phyloP scores from a whole-genome alignment of 2,797 vertebrate species.

The Chaunax sp. region DNA sequence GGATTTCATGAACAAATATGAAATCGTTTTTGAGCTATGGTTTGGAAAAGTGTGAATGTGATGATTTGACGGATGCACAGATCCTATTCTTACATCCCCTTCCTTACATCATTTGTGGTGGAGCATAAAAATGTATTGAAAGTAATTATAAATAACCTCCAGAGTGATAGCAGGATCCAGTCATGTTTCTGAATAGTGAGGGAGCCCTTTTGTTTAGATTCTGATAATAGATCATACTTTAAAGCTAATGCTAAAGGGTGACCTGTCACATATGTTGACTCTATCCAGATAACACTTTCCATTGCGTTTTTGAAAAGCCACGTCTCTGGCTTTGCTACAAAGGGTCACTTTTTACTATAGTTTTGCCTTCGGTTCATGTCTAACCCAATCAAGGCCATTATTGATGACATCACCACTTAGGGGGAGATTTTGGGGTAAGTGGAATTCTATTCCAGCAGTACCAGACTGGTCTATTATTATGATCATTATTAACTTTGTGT shows the following conservation, averaged over 20 bases:
- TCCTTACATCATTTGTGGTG: too few species aligned
- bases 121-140: too few species aligned
- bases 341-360: slow-evolving; percentile 60
- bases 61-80: too few species aligned
- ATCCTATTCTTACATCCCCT: too few species aligned
- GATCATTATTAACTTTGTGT: slow-evolving; percentile 74
- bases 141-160: not conserved
- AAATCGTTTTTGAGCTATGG: too few species aligned
- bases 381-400: slow-evolving; percentile 66
- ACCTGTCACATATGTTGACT: slow-evolving; percentile 30
- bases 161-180: not conserved
- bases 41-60: too few species aligned
- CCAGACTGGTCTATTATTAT: slow-evolving; percentile 77
- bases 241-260: not conserved
- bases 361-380: slow-evolving; percentile 72
- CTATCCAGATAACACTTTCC: slow-evolving; percentile 38
- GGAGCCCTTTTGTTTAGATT: not conserved
- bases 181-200: slow-evolving; percentile 5
- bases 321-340: slow-evolving; percentile 32
- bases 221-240: not conserved
- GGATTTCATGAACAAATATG: too few species aligned
- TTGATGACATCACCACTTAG: slow-evolving; percentile 77
- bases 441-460: slow-evolving; percentile 76
- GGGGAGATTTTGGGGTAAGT: slow-evolving; percentile 56
- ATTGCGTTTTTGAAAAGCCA: slow-evolving; percentile 36